A percentile compares a stretch with the other conserved stretches of the same genome.
phyloP scores from a whole-genome alignment of 2,888 invertebrate genomes.

The Pterostichus niger region DNA sequence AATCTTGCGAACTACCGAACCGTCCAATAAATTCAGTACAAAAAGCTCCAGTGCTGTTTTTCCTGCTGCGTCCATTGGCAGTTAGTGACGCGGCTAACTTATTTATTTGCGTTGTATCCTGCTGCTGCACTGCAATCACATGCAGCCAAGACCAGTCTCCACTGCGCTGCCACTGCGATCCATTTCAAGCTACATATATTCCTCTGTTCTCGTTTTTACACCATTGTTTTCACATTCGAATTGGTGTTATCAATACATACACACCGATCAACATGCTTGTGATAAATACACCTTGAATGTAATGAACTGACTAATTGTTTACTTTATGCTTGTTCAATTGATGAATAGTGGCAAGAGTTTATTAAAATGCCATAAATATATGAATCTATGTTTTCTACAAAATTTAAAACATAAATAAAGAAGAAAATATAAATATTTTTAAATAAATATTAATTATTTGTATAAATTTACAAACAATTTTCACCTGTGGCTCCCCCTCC shows the following conservation, averaged over 20 bases:
- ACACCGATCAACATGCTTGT: neutral
- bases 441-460: too few species aligned
- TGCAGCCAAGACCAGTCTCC: neutral
- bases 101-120: constrained; percentile 11
- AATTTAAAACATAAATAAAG: too few species aligned
- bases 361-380: too few species aligned
- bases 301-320: too few species aligned
- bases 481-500: too few species aligned
- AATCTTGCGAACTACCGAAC: too few species aligned
- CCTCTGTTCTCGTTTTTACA: neutral
- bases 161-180: neutral
- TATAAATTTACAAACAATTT: too few species aligned
- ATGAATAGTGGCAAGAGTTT: too few species aligned
- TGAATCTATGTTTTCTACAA: too few species aligned
- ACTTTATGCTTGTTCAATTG: too few species aligned
- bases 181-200: constrained; percentile 15
- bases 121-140: neutral
- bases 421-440: too few species aligned
- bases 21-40: neutral
- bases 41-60: neutral
- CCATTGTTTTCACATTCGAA: constrained; percentile 1
- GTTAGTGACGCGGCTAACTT: constrained; percentile 24
- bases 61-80: constrained; percentile 2
- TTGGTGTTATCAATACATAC: neutral
- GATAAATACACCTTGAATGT: neutral